Base-by-base conservation (phyloP, 30 jellyfish, hydroid and myxozoan genomes). In the Turritopsis dohrnii region DNA sequence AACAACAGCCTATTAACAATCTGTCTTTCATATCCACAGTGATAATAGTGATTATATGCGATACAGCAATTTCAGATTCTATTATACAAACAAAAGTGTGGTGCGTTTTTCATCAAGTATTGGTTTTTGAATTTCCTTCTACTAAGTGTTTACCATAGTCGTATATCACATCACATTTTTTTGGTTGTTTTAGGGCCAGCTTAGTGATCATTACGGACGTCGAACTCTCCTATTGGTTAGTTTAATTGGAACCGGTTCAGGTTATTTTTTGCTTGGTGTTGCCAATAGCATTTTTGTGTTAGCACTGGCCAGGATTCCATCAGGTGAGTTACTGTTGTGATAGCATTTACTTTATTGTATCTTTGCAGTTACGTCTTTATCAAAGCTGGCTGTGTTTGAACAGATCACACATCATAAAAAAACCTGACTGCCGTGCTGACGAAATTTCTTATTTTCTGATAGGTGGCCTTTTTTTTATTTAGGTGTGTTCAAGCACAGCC, bases 401-500 rank as follows among this genome's bases (percentile, higher is more conserved):
- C n/a, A n/a, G n/a, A n/a, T n/a, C n/a, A n/a, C n/a, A n/a, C n/a
- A n/a, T n/a, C n/a, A n/a, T n/a, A n/a, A n/a, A n/a, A n/a, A n/a
- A n/a, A 41, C 60, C 60, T 41, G 60, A 41, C 60, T n/a, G n/a
- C n/a, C n/a, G n/a, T n/a, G n/a, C n/a, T n/a, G n/a, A 3, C 60
- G 60, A 41, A 41, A 41, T 41, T 13, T n/a, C n/a, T n/a, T n/a
- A n/a, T n/a, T 41, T 41, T 41, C 13, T 41, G 60, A 41, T 13
- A n/a, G 60, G 13, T 41, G 60, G 60, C 13, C 60, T 41, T 41
- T 41, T 41, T 66, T 60, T 23, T 31, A 71, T 82, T 69, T 74
- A 94, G 99, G 99, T 74, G 29, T 94, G 71, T 73, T 94, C 89
- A 94, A 94, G 75, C 97, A 88, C 84, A 86, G 96, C 41, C 97